Evolutionary conservation across 2,113 vertebrate genomes (phyloP).

Genomic region (Empidonax alnorum): DNA sequence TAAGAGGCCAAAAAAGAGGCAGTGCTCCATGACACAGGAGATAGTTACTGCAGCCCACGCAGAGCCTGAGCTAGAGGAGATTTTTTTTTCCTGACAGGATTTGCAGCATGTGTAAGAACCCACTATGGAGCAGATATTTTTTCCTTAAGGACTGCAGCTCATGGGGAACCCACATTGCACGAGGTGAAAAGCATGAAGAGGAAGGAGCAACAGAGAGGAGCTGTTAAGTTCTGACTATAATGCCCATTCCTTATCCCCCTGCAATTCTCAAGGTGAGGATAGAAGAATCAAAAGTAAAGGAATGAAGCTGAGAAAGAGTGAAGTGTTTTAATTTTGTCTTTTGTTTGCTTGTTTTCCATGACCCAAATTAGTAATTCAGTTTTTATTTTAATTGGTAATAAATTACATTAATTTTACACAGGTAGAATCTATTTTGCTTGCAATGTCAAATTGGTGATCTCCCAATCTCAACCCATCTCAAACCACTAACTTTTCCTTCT

Average conservation of each 20-base stretch:
- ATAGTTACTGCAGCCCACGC: background rate
- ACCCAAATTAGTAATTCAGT: background rate
- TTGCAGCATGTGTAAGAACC: background rate
- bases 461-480: background rate
- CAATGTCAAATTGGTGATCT: background rate
- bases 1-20: background rate
- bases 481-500: background rate
- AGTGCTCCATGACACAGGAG: background rate
- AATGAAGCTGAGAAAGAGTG: background rate
- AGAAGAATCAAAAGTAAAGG: background rate
- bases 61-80: background rate
- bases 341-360: background rate
- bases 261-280: rapidly evolving
- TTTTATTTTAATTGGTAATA: background rate
- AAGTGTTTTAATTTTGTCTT: background rate
- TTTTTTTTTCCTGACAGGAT: background rate
- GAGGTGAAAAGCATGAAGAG: background rate
- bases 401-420: background rate
- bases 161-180: background rate
- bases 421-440: background rate
- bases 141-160: background rate
- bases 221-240: background rate
- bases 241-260: background rate
- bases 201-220: background rate
- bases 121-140: background rate